Evolutionary conservation across 2,888 invertebrate species (phyloP), one percentile per base, ranked within the genome.

Genomic region (Corythucha ciliata): DNA sequence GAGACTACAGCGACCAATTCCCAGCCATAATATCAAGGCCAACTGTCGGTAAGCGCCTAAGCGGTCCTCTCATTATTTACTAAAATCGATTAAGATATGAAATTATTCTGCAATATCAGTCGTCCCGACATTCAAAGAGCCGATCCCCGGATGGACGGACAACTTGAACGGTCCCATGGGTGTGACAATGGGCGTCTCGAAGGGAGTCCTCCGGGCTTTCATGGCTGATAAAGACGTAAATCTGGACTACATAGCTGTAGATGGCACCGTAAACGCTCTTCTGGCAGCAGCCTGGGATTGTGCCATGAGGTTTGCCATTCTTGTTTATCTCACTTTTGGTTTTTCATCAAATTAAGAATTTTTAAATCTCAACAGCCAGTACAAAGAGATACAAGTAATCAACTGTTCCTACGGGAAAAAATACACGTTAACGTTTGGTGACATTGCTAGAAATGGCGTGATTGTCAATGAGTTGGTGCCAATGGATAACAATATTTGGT

Each of bases 111-210:
- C 22, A 20, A 34, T 56, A 55, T 6, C 37, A 61, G 70, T 71
- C 1, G 57, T 68, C 27, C 67, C 67, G 8, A 64, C 68, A 18
- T 61, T 67, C 27, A 61, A 60, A 29, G 70, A 70, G 55, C 71
- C 71, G 21, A 62, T 69, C 1, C 67, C 69, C 33, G 71, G 71
- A 7, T 71, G 71, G 71, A 66, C 69, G 7, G 70, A 70, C 58
- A 70, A 69, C 57, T 63, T 67, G 61, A 70, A 70, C 45, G 71
- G 71, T 3, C 68, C 70, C 1, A 66, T 68, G 20, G 70, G 70
- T 18, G 25, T 60, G 12, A 54, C 48, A 7, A 33, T 45, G 7
- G 60, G 60, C 8, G 36, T 49, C 14, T 12, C 48, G 20, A 57
- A 58, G 33, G 60, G 60, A 20, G 54, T 61, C 8, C 21, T 61